Percentiles rank a stretch among this genome's conserved stretches.
phyloP scores from a whole-genome alignment of 37 sponge, comb jelly and placozoan species.

The Tethya wilhelma region DNA sequence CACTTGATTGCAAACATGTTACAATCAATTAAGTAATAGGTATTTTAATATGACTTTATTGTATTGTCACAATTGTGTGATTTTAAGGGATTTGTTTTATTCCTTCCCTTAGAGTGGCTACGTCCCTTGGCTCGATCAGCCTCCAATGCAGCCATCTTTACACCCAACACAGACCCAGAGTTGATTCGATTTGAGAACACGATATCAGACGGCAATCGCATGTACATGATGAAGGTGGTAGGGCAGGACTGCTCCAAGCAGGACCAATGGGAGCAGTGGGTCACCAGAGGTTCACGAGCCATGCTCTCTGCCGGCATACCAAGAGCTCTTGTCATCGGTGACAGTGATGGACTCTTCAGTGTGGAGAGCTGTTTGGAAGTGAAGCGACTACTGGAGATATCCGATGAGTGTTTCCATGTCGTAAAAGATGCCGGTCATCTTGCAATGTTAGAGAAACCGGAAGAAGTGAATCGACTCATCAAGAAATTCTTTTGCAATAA shows the following conservation, averaged over 20 bases:
- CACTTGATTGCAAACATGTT: too few species aligned
- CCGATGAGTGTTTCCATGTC: constrained; percentile 29
- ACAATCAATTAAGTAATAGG: too few species aligned
- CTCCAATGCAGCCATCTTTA: constrained; percentile 62
- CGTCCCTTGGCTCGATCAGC: constrained; percentile 63
- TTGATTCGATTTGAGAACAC: constrained; percentile 64
- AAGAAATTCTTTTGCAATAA: constrained; percentile 18
- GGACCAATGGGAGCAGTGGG: constrained; percentile 29
- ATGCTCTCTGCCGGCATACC: constrained; percentile 11
- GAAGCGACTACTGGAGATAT: constrained; percentile 1
- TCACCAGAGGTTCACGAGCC: constrained; percentile 20
- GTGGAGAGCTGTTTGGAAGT: constrained; percentile 13
- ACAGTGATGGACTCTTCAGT: constrained; percentile 48
- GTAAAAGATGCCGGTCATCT: constrained; percentile 55
- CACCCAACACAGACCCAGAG: constrained; percentile 54
- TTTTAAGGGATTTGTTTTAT: too few species aligned
- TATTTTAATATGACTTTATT: too few species aligned
- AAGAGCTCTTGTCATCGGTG: constrained; percentile 21
- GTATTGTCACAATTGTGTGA: too few species aligned
- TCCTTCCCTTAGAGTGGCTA: constrained; percentile 62
- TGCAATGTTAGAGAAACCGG: constrained; percentile 60
- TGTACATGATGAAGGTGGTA: constrained; percentile 74
- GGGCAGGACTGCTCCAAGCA: constrained; percentile 32
- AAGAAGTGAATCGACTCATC: constrained; percentile 27
- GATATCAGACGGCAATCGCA: constrained; percentile 51